A percentile compares a stretch with the other conserved stretches of the same genome.
These are phyloP conservation scores for Philaethria dido DNA, from an alignment of 2,888 invertebrate species.

Conservation along the genomic window DNA sequence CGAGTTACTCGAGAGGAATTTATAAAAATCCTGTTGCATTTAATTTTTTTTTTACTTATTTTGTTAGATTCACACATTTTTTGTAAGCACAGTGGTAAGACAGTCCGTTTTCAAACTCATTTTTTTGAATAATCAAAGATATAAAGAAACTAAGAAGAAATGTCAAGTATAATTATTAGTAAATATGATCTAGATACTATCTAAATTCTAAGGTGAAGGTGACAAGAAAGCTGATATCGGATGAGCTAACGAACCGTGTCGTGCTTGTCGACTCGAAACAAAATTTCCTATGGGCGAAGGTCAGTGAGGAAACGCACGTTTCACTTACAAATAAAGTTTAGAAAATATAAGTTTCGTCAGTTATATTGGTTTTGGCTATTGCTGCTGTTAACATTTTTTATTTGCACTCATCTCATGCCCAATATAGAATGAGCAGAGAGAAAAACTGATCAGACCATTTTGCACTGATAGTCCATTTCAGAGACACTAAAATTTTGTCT, in stretches of 20 bases:
- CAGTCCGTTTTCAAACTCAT: too few relatives aligned
- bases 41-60: too few relatives aligned
- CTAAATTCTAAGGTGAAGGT: constrained; percentile 31
- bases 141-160: too few relatives aligned
- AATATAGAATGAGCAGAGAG: too few relatives aligned
- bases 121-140: neutral
- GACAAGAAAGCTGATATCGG: constrained; percentile 43
- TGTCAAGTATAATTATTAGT: neutral
- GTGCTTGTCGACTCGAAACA: constrained; percentile 58
- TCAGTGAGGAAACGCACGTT: constrained; percentile 59
- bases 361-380: neutral
- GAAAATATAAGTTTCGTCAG: constrained; percentile 24
- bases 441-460: too few relatives aligned
- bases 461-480: too few relatives aligned
- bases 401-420: neutral
- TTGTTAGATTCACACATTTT: too few relatives aligned
- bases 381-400: neutral
- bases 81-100: too few relatives aligned
- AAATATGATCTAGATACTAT: neutral
- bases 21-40: neutral
- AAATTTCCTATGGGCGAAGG: constrained; percentile 65
- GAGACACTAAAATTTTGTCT: too few relatives aligned
- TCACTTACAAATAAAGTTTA: constrained; percentile 27
- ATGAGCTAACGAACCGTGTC: constrained; percentile 44
- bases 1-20: neutral